A percentile compares a stretch with the other conserved stretches of the same genome.
phyloP scores from a whole-genome alignment of 2,888 invertebrate species.

The Gastracanthus pulcherrimus region DNA sequence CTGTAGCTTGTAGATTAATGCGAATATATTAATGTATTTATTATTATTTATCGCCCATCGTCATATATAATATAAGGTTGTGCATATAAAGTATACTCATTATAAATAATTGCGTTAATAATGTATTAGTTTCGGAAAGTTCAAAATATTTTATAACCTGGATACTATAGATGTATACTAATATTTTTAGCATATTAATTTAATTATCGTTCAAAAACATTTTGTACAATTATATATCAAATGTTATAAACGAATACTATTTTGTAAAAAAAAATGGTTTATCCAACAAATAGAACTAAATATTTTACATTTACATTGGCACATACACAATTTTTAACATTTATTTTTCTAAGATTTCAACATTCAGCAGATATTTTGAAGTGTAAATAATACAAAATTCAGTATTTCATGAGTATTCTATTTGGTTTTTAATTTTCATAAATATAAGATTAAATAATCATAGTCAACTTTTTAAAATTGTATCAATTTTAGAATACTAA shows the following conservation, averaged over 20 bases:
- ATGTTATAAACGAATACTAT: too few species aligned
- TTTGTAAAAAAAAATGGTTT: too few species aligned
- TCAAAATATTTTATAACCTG: background rate
- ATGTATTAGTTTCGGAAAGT: background rate
- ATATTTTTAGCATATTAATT: too few species aligned
- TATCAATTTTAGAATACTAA: background rate
- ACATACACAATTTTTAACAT: background rate
- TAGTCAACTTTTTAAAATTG: background rate
- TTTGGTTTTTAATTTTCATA: too few species aligned
- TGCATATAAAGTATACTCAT: background rate
- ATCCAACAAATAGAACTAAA: background rate
- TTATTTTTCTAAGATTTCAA: background rate
- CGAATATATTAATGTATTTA: slow-evolving; percentile 51
- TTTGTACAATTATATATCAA: too few species aligned
- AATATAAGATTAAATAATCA: background rate
- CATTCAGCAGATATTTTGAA: background rate
- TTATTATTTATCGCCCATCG: slow-evolving; percentile 36
- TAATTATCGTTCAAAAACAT: background rate
- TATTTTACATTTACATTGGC: background rate
- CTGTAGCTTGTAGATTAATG: slow-evolving; percentile 50
- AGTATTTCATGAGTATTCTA: background rate
- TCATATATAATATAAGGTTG: background rate
- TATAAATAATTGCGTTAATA: background rate
- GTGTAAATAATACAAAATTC: background rate
- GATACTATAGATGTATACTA: too few species aligned